Evolutionary conservation across 2,113 vertebrate species (phyloP), one percentile per base, ranked within the genome.

Genomic region (Saguinus imperator): DNA sequence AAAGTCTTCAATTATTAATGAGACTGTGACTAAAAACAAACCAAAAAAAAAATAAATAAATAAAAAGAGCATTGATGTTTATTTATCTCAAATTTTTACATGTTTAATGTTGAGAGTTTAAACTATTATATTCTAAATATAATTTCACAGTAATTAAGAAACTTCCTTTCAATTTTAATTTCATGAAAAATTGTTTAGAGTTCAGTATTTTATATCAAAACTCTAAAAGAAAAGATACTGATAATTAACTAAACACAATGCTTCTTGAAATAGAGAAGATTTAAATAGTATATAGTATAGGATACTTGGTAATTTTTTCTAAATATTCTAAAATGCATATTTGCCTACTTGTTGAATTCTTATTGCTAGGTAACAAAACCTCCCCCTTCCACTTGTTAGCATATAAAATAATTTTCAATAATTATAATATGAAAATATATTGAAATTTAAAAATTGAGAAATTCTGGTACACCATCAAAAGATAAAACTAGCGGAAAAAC

Each of bases 1-100:
- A 89, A 97, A 94, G 55, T 93, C 82, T 92, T 98, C 91, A 96
- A 91, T 93, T 87, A 84, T 91, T 96, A 89, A 40, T 14, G 29
- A 96, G 68, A 55, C 72, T 17, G 0, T 68, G 91, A 97, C 97
- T 97, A 95, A 97, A 98, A 97, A 18, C 10, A 83, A 96, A 85
- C 12, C 20, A 86, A 82, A 88, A 83, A 57, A 27, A 86, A 82
- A 88, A 72, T 43, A 40, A 81, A 85, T n/a, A n/a, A 27, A 57
- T 7, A 80, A 76, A 77, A 81, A 21, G 16, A 76, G 4, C 4
- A n/a, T 80, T 64, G 92, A 2, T 20, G 55, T 95, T 87, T 91
- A n/a, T 77, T 94, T 95, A 40, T 81, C 70, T 0, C 5, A 29
- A 89, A 48, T 61, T 55, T 93, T 87, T 95, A 17, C 4, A 43